phyloP scores from a whole-genome alignment of 2,888 invertebrate species.

The Helleia helle region DNA sequence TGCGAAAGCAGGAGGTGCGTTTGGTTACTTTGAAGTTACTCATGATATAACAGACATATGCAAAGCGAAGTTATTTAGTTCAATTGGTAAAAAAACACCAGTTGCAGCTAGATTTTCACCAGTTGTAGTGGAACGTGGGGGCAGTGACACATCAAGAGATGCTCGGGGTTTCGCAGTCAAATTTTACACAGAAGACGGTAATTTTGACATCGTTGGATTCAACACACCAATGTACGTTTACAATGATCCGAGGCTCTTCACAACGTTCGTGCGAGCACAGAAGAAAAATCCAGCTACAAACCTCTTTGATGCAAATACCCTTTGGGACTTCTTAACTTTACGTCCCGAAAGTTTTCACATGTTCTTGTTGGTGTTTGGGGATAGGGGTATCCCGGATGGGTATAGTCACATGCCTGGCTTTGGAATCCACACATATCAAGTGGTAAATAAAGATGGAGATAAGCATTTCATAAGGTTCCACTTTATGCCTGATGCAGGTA shows the following conservation, averaged over 20 bases:
- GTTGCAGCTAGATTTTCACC: conserved; percentile 85
- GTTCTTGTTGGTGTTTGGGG: conserved; percentile 85
- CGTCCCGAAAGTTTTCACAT: conserved; percentile 90
- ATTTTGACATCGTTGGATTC: conserved; percentile 92
- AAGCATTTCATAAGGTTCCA: conserved; percentile 90
- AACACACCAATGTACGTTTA: conserved; percentile 93
- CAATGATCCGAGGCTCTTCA: conserved; percentile 89
- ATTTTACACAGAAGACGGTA: conserved; percentile 91
- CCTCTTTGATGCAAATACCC: conserved; percentile 89
- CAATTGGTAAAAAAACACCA: conserved; percentile 83
- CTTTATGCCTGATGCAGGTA: conserved; percentile 89
- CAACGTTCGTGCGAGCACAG: conserved; percentile 93
- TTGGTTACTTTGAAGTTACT: conserved; percentile 88
- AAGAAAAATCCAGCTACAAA: conserved; percentile 92
- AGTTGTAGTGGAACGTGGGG: conserved; percentile 87
- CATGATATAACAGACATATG: conserved; percentile 84
- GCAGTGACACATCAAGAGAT: conserved; percentile 88
- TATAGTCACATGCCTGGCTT: conserved; percentile 94
- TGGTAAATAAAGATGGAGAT: conserved; percentile 81
- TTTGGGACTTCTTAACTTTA: conserved; percentile 92
- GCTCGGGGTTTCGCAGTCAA: conserved; percentile 92
- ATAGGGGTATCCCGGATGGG: conserved; percentile 92
- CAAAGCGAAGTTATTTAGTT: conserved; percentile 82
- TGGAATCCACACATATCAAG: conserved; percentile 91
- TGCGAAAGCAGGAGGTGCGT: conserved; percentile 93